Evolutionary conservation across 2,888 invertebrate genomes (phyloP).

Genomic region (Siphonodentalium dalli): DNA sequence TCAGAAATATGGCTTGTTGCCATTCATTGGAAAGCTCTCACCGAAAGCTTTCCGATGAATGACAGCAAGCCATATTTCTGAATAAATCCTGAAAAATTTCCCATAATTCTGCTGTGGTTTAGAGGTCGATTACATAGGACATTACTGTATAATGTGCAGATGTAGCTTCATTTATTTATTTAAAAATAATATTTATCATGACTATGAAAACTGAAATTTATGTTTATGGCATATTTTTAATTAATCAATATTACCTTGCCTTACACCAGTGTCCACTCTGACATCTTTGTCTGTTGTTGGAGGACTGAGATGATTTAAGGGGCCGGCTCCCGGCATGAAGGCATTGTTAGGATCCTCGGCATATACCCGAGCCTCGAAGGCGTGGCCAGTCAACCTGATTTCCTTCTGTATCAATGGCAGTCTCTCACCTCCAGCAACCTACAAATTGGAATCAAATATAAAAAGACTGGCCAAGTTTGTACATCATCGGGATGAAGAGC

Average conservation of each 20-base stretch:
- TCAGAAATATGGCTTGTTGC: too few species aligned
- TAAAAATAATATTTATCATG: not conserved
- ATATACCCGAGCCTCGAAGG: slow-evolving; percentile 96
- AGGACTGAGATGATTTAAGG: slow-evolving; percentile 76
- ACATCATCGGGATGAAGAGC: too few species aligned
- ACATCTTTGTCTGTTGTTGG: slow-evolving; percentile 71
- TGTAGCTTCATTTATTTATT: not conserved
- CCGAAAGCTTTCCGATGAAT: too few species aligned
- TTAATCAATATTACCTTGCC: slow-evolving; percentile 51
- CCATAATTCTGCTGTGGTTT: too few species aligned
- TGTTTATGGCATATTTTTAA: not conserved
- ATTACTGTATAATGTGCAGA: too few species aligned
- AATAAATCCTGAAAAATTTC: too few species aligned
- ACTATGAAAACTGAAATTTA: not conserved
- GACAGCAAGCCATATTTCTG: too few species aligned
- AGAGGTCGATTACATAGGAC: too few species aligned
- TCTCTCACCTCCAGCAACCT: slow-evolving; percentile 85
- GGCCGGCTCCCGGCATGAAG: slow-evolving; percentile 94
- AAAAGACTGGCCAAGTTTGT: not conserved
- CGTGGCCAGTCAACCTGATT: slow-evolving; percentile 81
- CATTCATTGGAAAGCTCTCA: too few species aligned
- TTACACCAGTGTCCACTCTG: slow-evolving; percentile 84
- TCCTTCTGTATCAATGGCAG: slow-evolving; percentile 83
- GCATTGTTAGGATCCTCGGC: slow-evolving; percentile 80
- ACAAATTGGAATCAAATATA: not conserved